Evolutionary conservation across 2,113 vertebrate species (phyloP).

Genomic region (Mastomys coucha): DNA sequence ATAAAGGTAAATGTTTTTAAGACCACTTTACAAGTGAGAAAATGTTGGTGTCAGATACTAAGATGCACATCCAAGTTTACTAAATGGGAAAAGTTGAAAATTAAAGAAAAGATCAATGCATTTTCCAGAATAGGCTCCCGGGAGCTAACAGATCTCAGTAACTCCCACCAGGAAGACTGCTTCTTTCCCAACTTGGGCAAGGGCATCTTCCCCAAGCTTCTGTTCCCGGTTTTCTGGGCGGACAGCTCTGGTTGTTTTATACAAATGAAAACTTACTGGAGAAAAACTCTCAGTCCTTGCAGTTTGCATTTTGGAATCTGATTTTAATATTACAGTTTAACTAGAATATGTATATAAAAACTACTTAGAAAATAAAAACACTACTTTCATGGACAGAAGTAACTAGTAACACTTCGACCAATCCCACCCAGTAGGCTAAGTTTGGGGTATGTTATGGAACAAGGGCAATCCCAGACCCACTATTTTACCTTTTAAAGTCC

Average conservation of each 20-base stretch:
- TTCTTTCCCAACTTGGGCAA: not conserved
- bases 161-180: not conserved
- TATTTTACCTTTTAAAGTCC: constrained; percentile 49
- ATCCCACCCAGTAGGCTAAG: not conserved
- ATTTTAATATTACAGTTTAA: constrained; percentile 10
- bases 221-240: not conserved
- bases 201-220: not conserved
- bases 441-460: not conserved
- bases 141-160: not conserved
- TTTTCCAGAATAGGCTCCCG: not conserved
- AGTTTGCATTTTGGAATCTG: not conserved
- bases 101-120: not conserved
- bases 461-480: not conserved
- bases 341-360: not conserved
- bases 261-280: constrained; percentile 32
- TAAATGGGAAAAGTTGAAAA: not conserved
- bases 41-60: not conserved
- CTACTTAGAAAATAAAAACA: not conserved
- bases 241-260: not conserved
- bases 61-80: not conserved
- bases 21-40: constrained; percentile 53
- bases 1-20: constrained; percentile 12
- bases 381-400: not conserved
- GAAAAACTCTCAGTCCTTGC: not conserved
- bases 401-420: constrained; percentile 2